A percentile compares a stretch with the other conserved stretches of the same genome.
These are phyloP conservation scores for Xiphophorus birchmanni DNA, from an alignment of 2,797 vertebrate genomes.

Conservation along the genomic window DNA sequence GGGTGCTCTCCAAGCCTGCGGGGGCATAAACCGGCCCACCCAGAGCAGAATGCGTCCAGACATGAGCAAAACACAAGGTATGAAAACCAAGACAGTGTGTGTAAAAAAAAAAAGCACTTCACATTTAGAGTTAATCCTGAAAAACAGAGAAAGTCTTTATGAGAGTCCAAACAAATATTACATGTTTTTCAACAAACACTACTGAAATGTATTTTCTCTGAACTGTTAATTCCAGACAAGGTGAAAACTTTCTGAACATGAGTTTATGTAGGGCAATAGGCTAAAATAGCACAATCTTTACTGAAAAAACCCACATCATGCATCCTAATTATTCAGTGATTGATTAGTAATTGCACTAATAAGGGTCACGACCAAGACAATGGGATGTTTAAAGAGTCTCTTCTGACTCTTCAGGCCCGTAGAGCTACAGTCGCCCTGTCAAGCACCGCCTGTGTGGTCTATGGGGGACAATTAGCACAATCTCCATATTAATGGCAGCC, in stretches of 20 bases:
- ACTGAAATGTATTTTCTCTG: not conserved
- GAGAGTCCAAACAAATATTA: not conserved
- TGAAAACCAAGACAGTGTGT: not conserved
- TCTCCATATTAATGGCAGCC: slow-evolving; percentile 97
- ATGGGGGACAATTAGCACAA: slow-evolving; percentile 95
- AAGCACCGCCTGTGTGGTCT: slow-evolving; percentile 98
- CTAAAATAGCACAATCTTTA: slow-evolving; percentile 49
- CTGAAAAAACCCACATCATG: slow-evolving; percentile 58
- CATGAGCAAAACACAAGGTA: not conserved
- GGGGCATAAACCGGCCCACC: slow-evolving; percentile 42
- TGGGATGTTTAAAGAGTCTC: slow-evolving; percentile 91
- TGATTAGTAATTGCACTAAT: slow-evolving; percentile 76
- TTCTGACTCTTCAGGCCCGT: slow-evolving; percentile 88
- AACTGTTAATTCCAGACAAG: not conserved
- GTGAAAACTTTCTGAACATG: slow-evolving; percentile 9
- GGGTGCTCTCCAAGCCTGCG: slow-evolving; percentile 51
- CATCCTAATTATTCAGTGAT: slow-evolving; percentile 69
- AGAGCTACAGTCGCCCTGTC: slow-evolving; percentile 89
- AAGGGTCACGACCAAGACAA: slow-evolving; percentile 92
- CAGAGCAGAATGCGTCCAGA: slow-evolving; percentile 18
- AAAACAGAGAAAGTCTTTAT: not conserved
- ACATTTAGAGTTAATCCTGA: not conserved
- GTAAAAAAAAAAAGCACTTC: not conserved
- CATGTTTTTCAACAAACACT: not conserved
- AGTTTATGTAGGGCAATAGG: not conserved